phyloP scores from a whole-genome alignment of 53 echinoderm and acorn worm genomes.

The Echinarachnius parma region DNA sequence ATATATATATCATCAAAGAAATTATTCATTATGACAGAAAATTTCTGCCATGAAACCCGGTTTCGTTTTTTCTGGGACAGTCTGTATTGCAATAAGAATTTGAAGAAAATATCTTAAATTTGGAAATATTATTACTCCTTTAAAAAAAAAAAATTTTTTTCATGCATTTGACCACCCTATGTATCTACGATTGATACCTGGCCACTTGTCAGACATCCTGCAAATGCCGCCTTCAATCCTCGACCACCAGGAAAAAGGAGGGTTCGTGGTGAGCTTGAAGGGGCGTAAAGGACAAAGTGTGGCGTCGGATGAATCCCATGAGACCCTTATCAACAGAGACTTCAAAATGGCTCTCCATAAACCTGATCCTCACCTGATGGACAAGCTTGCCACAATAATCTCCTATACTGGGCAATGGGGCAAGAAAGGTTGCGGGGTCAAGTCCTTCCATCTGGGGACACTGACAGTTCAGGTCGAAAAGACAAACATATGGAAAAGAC shows the following conservation, averaged over 20 bases:
- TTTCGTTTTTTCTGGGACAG: too few species aligned
- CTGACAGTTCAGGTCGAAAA: constrained; percentile 2
- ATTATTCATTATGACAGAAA: too few species aligned
- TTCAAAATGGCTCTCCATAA: constrained; percentile 44
- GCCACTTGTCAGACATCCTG: constrained; percentile 40
- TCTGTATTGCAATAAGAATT: too few species aligned
- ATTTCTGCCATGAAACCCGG: too few species aligned
- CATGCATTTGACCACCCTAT: constrained; percentile 50
- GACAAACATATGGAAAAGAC: neutral
- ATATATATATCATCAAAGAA: too few species aligned
- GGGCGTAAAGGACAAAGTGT: constrained; percentile 26
- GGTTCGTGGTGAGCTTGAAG: constrained; percentile 36
- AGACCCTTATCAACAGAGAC: constrained; percentile 44
- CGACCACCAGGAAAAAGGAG: constrained; percentile 25
- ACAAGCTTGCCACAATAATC: constrained; percentile 24
- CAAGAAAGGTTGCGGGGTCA: neutral
- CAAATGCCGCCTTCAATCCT: constrained; percentile 34
- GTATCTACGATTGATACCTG: constrained; percentile 32
- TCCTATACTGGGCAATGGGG: constrained; percentile 42
- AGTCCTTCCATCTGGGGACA: neutral
- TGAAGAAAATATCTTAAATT: too few species aligned
- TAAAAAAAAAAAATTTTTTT: too few species aligned
- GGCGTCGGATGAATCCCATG: constrained; percentile 50
- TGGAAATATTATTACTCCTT: too few species aligned
- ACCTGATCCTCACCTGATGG: constrained; percentile 16